Percentiles rank a stretch among this genome's conserved stretches.
Evolutionary conservation across 2,888 invertebrate genomes (phyloP).

Genomic region (Lissonota sp.): DNA sequence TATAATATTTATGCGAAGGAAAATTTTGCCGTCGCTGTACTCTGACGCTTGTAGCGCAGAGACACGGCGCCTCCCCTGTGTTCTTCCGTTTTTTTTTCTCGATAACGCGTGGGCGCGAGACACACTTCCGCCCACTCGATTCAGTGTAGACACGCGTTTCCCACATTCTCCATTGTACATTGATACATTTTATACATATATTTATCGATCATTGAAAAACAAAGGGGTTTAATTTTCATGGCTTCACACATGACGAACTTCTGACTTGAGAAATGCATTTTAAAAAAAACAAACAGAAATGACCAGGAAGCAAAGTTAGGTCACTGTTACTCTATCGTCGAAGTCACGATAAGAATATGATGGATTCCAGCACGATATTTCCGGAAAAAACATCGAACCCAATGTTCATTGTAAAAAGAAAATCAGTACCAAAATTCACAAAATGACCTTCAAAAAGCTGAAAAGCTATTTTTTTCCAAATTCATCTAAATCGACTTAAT

Average conservation of each 20-base stretch:
- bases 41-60: slow-evolving; percentile 23
- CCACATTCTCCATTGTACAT: slow-evolving; percentile 20
- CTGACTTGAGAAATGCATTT: background rate
- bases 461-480: no score
- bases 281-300: background rate
- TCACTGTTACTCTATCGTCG: no score
- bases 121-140: slow-evolving; percentile 52
- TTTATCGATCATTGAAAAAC: background rate
- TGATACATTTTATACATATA: background rate
- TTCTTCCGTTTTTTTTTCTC: slow-evolving; percentile 31
- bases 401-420: no score
- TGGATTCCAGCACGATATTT: no score
- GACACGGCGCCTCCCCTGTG: slow-evolving; percentile 31
- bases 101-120: slow-evolving; percentile 49
- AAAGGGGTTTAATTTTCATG: no score
- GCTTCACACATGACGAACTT: no score
- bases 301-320: no score
- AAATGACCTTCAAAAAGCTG: no score
- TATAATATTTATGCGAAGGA: background rate
- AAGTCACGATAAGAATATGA: no score
- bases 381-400: no score
- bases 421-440: no score
- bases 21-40: slow-evolving; percentile 23
- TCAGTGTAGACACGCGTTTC: slow-evolving; percentile 41
- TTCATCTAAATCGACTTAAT: no score